These are phyloP conservation scores for Ormia ochracea DNA, from an alignment of 2,888 invertebrate species.

Conservation along the genomic window DNA sequence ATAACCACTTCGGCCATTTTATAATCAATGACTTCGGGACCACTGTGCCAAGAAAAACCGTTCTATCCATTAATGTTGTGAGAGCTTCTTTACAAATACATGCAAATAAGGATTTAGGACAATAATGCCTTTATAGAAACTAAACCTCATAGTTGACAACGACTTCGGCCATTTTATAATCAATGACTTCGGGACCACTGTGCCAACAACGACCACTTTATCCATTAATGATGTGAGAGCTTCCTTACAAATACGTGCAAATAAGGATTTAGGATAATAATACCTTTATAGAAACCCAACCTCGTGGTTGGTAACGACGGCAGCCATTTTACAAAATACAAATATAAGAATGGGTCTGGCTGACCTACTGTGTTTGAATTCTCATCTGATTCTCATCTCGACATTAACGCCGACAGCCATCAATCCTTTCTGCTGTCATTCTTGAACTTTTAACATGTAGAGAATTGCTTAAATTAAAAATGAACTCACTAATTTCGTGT, in stretches of 20 bases:
- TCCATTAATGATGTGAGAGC: neutral
- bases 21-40: neutral
- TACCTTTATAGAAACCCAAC: neutral
- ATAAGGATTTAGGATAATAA: conserved; percentile 3
- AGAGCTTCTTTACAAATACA: neutral
- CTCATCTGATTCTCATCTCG: conserved; percentile 17
- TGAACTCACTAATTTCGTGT: neutral
- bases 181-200: neutral
- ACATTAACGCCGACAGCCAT: neutral
- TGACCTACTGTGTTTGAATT: neutral
- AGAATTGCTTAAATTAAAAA: neutral
- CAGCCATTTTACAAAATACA: conserved; percentile 14
- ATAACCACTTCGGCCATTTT: neutral
- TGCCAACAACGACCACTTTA: neutral
- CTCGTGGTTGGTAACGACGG: neutral
- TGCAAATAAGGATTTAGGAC: neutral
- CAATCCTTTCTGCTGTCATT: neutral
- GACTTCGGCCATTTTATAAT: neutral
- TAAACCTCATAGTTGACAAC: too few relatives aligned
- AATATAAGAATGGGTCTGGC: neutral
- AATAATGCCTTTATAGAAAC: neutral
- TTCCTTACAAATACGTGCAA: neutral
- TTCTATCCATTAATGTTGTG: neutral
- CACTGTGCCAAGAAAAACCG: neutral
- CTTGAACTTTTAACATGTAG: neutral